phyloP scores from a whole-genome alignment of 2,888 invertebrate species.

The Eilema caniola region DNA sequence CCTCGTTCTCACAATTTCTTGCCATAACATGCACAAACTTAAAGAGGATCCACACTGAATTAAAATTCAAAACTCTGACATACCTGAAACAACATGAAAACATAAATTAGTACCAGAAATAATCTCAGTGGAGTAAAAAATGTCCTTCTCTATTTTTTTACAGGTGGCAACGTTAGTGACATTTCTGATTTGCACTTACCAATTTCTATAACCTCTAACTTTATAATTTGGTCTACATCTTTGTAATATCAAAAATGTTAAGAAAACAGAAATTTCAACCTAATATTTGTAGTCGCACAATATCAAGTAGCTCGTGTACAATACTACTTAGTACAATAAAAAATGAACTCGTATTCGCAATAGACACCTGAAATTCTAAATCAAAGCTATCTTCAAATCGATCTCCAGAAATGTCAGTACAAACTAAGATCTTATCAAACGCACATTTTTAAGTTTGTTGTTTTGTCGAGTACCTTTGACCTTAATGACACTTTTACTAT shows the following conservation, averaged over 20 bases:
- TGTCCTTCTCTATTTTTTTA: too few species aligned
- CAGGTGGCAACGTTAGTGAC: too few species aligned
- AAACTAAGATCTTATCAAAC: constrained; percentile 9
- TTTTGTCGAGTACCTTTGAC: constrained; percentile 17
- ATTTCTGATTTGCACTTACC: too few species aligned
- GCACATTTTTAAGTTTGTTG: constrained; percentile 15
- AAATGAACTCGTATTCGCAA: constrained; percentile 2
- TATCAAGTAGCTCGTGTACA: not conserved
- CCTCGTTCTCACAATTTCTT: too few species aligned
- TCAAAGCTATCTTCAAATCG: not conserved
- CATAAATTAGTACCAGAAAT: not conserved
- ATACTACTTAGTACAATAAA: not conserved
- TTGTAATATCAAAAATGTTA: not conserved
- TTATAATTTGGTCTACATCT: not conserved
- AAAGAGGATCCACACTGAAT: too few species aligned
- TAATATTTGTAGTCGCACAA: too few species aligned
- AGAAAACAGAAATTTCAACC: not conserved
- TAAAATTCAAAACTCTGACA: not conserved
- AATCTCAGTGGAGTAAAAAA: not conserved
- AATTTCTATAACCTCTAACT: too few species aligned
- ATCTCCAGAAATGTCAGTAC: constrained; percentile 4
- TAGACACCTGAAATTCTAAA: constrained; percentile 1
- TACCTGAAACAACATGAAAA: constrained; percentile 23
- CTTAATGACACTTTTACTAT: constrained; percentile 27
- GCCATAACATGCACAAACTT: not conserved